phyloP scores from a whole-genome alignment of 2,888 invertebrate genomes.

The Temnothorax rugatulus region DNA sequence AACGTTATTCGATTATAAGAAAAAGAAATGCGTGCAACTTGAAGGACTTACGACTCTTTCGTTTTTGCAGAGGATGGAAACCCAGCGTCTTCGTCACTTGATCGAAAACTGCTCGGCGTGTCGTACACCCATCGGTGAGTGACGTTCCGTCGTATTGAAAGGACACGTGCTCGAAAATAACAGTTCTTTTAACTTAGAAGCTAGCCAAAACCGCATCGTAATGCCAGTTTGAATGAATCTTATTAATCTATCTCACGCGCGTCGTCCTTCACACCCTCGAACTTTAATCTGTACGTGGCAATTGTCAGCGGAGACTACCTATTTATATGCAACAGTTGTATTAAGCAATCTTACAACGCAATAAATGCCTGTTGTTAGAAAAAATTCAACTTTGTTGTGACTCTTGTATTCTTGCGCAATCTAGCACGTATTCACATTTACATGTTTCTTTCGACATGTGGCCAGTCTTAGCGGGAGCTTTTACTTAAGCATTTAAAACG shows the following conservation, averaged over 20 bases:
- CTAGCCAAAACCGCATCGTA: conserved; percentile 36
- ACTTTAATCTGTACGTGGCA: conserved; percentile 43
- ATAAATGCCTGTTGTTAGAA: conserved; percentile 61
- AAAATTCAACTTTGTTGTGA: conserved; percentile 60
- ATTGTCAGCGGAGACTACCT: conserved; percentile 16
- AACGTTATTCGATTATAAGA: background rate
- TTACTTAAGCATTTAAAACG: background rate
- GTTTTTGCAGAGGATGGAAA: conserved; percentile 87
- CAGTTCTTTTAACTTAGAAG: conserved; percentile 38
- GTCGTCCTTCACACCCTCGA: conserved; percentile 37
- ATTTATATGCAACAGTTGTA: conserved; percentile 55
- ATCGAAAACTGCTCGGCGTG: conserved; percentile 93
- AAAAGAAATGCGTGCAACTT: background rate
- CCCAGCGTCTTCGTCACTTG: conserved; percentile 90
- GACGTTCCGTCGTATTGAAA: conserved; percentile 70
- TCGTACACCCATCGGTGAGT: conserved; percentile 79
- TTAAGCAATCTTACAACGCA: conserved; percentile 54
- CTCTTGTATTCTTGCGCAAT: conserved; percentile 51
- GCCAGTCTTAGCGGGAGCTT: conserved; percentile 7
- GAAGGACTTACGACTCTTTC: conserved; percentile 2
- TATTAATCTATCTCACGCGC: conserved; percentile 36
- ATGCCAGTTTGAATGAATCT: conserved; percentile 35
- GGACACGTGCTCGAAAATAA: conserved; percentile 47
- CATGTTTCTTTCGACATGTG: conserved; percentile 23
- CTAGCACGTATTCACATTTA: conserved; percentile 14